Evolutionary conservation across 2,113 vertebrate genomes (phyloP), one percentile per base, ranked within the genome.

Genomic region (Neodon shergylaensis): DNA sequence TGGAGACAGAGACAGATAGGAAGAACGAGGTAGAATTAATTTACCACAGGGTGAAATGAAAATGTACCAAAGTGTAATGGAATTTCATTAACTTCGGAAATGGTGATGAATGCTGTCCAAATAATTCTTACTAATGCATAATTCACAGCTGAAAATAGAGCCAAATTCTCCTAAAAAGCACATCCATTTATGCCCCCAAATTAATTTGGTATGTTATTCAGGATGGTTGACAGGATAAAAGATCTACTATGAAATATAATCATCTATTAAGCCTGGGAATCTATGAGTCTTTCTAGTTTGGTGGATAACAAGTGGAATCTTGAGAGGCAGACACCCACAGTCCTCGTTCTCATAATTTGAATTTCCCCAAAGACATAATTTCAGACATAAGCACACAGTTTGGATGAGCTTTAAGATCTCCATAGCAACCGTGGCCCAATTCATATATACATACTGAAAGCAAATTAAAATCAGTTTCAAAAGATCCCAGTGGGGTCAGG

Each of bases 401-500:
- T 98, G 97, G 97, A 97, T 98, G 96, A 98, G 93, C 96, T 98
- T 97, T 97, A 94, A 98, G 97, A 95, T 98, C 97, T 95, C 98
- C 98, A 98, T 98, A 98, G 98, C 97, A 98, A 98, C 98, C 95
- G 95, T 95, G 76, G 91, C 78, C 97, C 97, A 98, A 97, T 96
- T 97, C 96, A 97, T 96, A 97, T 97, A 97, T 97, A 97, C 95
- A 89, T 82, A 94, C 91, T 54, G 76, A 98, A 97, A 97, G 97
- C 91, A 96, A 96, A 94, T 90, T 95, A 86, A 95, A 95, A 85
- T 96, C 85, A 96, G 74, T 98, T 95, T 97, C 72, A 44, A 61
- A 96, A 94, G 3, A 42, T 96, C 88, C 79, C 87, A 84, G 78
- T 82, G 86, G 88, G 97, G 88, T 91, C 97, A 98, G 79, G 95